Conservation (phyloP, 2,797 vertebrate species). For the Pelobates cultripes region DNA sequence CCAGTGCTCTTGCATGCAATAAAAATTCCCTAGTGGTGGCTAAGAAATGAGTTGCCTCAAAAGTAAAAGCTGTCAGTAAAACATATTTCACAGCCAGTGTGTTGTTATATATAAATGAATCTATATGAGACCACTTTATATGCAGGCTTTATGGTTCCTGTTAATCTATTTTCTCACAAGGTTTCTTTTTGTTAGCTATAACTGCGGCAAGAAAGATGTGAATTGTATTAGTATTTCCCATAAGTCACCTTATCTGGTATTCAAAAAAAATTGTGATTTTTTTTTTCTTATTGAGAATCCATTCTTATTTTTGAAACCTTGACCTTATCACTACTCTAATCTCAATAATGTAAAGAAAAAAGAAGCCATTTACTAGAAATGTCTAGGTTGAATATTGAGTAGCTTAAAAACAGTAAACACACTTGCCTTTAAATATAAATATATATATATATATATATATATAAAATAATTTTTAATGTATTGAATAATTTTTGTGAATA, state of each 20-base stretch:
- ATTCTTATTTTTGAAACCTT: neutral
- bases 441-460: too few relatives aligned
- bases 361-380: too few relatives aligned
- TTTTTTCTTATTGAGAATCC: neutral
- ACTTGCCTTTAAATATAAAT: too few relatives aligned
- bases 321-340: too few relatives aligned
- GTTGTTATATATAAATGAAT: neutral
- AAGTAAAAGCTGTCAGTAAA: neutral
- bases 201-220: neutral
- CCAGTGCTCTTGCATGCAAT: neutral
- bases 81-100: neutral
- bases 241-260: neutral
- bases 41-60: neutral
- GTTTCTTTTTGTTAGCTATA: neutral
- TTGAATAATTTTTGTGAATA: too few relatives aligned
- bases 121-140: constrained; percentile 49
- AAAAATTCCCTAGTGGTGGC: neutral
- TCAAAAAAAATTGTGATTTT: neutral
- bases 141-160: constrained; percentile 14
- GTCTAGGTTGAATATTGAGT: too few relatives aligned
- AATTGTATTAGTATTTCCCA: neutral
- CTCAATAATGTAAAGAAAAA: too few relatives aligned
- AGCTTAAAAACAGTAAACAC: too few relatives aligned
- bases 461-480: too few relatives aligned
- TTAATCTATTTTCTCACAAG: neutral